Evolutionary conservation across 2,888 invertebrate genomes (phyloP).

Genomic region (Pseudococcus jackbeardsleyi): DNA sequence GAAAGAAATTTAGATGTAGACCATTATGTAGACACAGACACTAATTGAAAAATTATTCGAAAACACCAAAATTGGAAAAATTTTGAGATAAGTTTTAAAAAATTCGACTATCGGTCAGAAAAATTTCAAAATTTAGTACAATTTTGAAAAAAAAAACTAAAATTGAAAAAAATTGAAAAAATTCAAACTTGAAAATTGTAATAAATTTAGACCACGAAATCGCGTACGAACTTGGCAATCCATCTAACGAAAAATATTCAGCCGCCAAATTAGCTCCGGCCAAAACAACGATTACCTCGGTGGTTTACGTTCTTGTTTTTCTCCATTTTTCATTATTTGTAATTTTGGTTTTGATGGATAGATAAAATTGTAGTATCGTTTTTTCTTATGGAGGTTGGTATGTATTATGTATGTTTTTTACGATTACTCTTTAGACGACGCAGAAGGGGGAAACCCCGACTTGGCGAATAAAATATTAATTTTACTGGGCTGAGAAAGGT

Average conservation of each 20-base stretch:
- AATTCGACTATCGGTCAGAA: too few species aligned
- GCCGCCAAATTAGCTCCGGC: neutral
- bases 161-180: too few species aligned
- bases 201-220: too few species aligned
- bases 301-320: conserved; percentile 55
- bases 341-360: conserved; percentile 60
- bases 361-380: conserved; percentile 63
- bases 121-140: too few species aligned
- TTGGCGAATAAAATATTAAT: neutral
- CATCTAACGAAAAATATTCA: conserved; percentile 10
- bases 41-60: too few species aligned
- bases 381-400: conserved; percentile 62
- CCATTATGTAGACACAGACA: too few species aligned
- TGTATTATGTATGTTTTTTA: conserved; percentile 26
- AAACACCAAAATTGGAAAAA: too few species aligned
- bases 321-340: conserved; percentile 59
- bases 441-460: neutral
- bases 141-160: too few species aligned
- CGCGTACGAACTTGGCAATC: neutral
- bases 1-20: too few species aligned
- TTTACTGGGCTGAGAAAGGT: neutral
- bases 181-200: too few species aligned
- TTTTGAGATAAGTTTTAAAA: too few species aligned
- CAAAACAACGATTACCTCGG: neutral
- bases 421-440: neutral